Base-by-base conservation (phyloP, 2,797 vertebrate species). In the Epinephelus malabaricus region DNA sequence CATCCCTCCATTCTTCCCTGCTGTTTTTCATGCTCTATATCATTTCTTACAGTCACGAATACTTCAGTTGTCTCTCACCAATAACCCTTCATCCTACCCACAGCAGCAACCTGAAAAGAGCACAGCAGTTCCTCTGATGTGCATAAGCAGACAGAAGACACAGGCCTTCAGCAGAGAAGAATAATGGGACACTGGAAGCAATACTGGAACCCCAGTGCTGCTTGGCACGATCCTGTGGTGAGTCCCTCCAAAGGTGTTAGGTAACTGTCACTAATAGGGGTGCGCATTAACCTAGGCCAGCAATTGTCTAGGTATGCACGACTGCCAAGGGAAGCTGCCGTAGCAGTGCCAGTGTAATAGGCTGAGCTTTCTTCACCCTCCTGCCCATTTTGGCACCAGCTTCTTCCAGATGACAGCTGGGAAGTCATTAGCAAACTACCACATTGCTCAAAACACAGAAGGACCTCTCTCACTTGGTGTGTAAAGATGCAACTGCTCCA, bases 331-430 rank as follows among this genome's bases (percentile, higher is more conserved):
- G 84, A 60, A 71, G 71, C 75, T 61, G 69, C 38, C 2, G 13
- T 59, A 53, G 75, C 63, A 46, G 60, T 79, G 47, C 66, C 78
- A 67, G 76, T 64, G 56, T 75, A 74, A 84, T 70, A 87, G 77
- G 73, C 76, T 58, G 55, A 72, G 82, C 85, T 87, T 63, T 83
- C 73, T 84, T 85, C 84, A 76, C 67, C 76, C 59, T 51, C 25
- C 50, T 61, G 65, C 51, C 53, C 72, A 77, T 62, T 87, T 84
- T 85, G 88, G 80, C 81, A 72, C 38, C 62, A 56, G 68, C 76
- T 68, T 86, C 76, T 90, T 86, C 83, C 83, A 90, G 68, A 81
- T 79, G 88, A 85, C 89, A 91, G 84, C 90, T 88, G 84, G 81
- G 69, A 86, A 80, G 87, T 81, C 83, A 88, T 89, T 87, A 91